phyloP scores from a whole-genome alignment of 2,113 vertebrate species.

The Mobula hypostoma region DNA sequence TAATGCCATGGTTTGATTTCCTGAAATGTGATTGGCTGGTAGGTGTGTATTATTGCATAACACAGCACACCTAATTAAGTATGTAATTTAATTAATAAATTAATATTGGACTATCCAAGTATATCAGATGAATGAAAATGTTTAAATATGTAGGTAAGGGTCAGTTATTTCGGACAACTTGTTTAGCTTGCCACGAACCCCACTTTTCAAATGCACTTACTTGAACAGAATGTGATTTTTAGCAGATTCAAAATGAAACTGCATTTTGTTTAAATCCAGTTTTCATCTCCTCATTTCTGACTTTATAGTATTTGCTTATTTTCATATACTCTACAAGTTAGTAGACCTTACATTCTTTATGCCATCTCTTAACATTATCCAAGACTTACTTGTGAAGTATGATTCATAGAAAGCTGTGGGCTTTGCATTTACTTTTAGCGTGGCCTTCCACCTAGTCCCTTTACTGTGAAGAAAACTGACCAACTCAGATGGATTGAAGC shows the following conservation, averaged over 20 bases:
- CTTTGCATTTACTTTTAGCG: neutral
- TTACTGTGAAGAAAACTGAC: neutral
- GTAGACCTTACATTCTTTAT: neutral
- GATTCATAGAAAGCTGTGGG: neutral
- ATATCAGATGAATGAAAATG: constrained; percentile 35
- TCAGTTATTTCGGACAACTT: constrained; percentile 14
- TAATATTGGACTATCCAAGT: constrained; percentile 37
- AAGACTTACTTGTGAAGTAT: neutral
- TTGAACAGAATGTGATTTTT: constrained; percentile 10
- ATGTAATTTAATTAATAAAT: constrained; percentile 38
- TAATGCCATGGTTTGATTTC: constrained; percentile 37
- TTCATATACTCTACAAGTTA: neutral
- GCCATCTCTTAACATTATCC: neutral
- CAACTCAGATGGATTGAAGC: neutral
- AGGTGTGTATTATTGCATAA: constrained; percentile 36
- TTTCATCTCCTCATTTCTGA: neutral
- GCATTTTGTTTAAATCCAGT: neutral
- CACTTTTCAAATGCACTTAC: neutral
- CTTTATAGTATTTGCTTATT: neutral
- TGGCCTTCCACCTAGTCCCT: neutral
- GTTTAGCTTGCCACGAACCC: neutral
- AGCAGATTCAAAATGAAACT: neutral
- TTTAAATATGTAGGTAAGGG: neutral
- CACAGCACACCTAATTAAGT: constrained; percentile 37
- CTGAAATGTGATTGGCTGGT: constrained; percentile 37